A percentile compares a stretch with the other conserved stretches of the same genome.
phyloP scores from a whole-genome alignment of 2,888 invertebrate species.

The Julus scandinavius region DNA sequence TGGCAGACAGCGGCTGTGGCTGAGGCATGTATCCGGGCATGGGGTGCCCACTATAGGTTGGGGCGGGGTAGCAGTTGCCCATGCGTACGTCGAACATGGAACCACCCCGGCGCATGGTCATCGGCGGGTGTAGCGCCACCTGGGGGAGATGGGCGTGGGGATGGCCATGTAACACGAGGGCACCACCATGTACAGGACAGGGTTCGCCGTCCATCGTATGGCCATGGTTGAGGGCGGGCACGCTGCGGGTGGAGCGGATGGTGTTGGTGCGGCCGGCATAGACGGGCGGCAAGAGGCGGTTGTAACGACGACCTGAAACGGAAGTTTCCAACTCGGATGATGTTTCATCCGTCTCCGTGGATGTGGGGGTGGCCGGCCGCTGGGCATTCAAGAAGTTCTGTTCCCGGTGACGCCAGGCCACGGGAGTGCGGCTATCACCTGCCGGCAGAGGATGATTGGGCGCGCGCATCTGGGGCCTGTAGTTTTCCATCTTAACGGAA shows the following conservation, averaged over 20 bases:
- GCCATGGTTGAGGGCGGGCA: constrained; percentile 56
- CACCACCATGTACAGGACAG: constrained; percentile 58
- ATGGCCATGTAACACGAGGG: constrained; percentile 36
- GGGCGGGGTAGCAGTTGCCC: constrained; percentile 12
- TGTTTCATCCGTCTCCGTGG: constrained; percentile 54
- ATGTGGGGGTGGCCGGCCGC: constrained; percentile 48
- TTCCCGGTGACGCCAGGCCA: constrained; percentile 52
- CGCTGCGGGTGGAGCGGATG: constrained; percentile 58
- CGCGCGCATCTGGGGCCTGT: constrained; percentile 23
- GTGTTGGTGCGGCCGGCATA: constrained; percentile 45
- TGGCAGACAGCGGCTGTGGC: constrained; percentile 49
- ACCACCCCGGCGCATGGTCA: constrained; percentile 54
- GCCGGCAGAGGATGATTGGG: not conserved
- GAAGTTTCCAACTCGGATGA: constrained; percentile 53
- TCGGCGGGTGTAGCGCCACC: not conserved
- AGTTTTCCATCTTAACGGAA: not conserved
- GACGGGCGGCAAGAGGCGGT: constrained; percentile 28
- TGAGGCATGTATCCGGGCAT: constrained; percentile 25
- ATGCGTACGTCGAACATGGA: constrained; percentile 58
- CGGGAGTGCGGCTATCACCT: constrained; percentile 50
- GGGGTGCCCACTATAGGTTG: constrained; percentile 43
- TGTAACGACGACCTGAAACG: constrained; percentile 54
- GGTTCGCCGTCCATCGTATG: constrained; percentile 52
- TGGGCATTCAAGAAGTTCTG: constrained; percentile 47
- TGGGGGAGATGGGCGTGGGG: not conserved